Conservation (phyloP, 1,140 invertebrate genomes). For the Thrips palmi region DNA sequence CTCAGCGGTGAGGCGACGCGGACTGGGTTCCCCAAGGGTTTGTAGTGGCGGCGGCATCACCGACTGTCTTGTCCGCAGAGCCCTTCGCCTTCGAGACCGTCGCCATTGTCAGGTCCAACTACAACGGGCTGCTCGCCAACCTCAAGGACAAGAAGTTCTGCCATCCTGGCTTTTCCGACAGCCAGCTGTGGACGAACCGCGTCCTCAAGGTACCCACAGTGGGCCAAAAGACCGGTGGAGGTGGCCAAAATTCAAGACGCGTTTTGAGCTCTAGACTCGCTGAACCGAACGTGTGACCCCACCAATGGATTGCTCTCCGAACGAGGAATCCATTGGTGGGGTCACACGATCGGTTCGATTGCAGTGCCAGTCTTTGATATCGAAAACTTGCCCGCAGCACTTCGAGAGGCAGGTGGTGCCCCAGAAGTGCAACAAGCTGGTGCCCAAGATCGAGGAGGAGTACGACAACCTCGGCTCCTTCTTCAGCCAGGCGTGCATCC, state of each 20-base stretch:
- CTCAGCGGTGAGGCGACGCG: slow-evolving; percentile 16
- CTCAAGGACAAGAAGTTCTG: slow-evolving; percentile 33
- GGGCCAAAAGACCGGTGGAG: too few species aligned
- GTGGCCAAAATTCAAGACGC: too few species aligned
- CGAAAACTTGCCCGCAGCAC: slow-evolving; percentile 6
- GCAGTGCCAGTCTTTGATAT: neutral
- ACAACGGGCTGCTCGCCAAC: slow-evolving; percentile 21
- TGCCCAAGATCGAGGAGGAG: slow-evolving; percentile 25
- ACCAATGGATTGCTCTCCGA: too few species aligned
- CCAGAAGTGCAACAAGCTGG: slow-evolving; percentile 2
- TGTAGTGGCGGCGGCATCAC: neutral
- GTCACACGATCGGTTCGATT: too few species aligned
- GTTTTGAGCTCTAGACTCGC: neutral
- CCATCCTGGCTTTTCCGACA: slow-evolving; percentile 35
- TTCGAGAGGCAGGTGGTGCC: slow-evolving; percentile 13
- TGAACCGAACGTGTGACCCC: too few species aligned
- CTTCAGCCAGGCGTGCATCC: slow-evolving; percentile 40
- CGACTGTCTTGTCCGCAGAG: slow-evolving; percentile 24
- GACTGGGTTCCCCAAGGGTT: neutral
- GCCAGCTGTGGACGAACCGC: slow-evolving; percentile 32
- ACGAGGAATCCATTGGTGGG: too few species aligned
- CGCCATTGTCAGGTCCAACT: slow-evolving; percentile 27
- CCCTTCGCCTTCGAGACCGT: slow-evolving; percentile 33
- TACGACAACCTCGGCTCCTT: slow-evolving; percentile 28
- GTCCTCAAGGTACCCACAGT: slow-evolving; percentile 32